Evolutionary conservation across 2,888 invertebrate genomes (phyloP).

Genomic region (Azorinus chamasolen): DNA sequence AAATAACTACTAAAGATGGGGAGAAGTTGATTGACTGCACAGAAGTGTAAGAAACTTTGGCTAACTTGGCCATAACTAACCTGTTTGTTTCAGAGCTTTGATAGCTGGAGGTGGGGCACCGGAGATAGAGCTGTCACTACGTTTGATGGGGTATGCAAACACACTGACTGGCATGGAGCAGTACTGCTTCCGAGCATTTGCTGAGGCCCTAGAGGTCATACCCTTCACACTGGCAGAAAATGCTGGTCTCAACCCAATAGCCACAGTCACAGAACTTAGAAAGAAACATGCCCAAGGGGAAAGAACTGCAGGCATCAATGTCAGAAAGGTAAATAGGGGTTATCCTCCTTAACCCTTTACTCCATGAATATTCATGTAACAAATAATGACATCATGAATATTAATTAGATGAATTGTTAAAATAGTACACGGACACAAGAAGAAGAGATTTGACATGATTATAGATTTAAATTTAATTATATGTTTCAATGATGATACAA

Average conservation of each 20-base stretch:
- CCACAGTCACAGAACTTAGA: conserved; percentile 98
- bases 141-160: conserved; percentile 93
- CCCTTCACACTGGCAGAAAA: conserved; percentile 97
- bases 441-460: too few species aligned
- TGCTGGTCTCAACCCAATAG: conserved; percentile 96
- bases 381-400: too few species aligned
- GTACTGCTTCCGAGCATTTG: conserved; percentile 97
- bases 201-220: conserved; percentile 97
- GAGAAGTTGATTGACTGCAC: too few species aligned
- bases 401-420: too few species aligned
- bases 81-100: conserved; percentile 89
- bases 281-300: conserved; percentile 96
- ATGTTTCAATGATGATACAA: too few species aligned
- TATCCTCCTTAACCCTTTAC: too few species aligned
- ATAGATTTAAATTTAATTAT: too few species aligned
- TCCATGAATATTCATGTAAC: too few species aligned
- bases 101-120: conserved; percentile 99
- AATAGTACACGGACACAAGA: too few species aligned
- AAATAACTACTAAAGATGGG: too few species aligned
- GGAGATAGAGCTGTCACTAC: conserved; percentile 97
- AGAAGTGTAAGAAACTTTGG: too few species aligned
- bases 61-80: too few species aligned
- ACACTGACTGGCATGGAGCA: conserved; percentile 96
- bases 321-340: conserved; percentile 89
- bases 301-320: conserved; percentile 97